These are phyloP conservation scores for Chaenogobius annularis DNA, from an alignment of 2,113 vertebrate genomes.

Conservation along the genomic window DNA sequence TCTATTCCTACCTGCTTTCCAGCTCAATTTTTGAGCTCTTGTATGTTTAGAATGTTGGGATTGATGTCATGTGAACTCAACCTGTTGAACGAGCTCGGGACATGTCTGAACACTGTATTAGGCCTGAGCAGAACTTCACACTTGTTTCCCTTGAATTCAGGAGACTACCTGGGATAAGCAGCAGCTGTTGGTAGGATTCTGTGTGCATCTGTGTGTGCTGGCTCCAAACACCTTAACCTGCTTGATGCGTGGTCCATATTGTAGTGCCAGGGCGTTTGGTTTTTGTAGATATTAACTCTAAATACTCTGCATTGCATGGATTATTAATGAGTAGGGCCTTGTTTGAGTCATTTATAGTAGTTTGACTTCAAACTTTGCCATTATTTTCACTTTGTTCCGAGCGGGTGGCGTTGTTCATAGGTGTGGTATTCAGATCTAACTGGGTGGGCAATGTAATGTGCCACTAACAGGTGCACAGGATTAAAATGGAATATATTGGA, in stretches of 20 bases:
- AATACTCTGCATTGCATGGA: background rate
- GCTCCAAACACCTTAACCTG: slow-evolving; percentile 48
- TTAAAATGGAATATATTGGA: background rate
- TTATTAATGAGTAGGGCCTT: background rate
- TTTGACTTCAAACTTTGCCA: background rate
- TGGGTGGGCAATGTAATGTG: background rate
- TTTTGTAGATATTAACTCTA: background rate
- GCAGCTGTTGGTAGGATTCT: slow-evolving; percentile 79
- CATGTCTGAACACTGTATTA: background rate
- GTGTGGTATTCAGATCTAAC: background rate
- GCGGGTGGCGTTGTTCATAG: background rate
- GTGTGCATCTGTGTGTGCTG: slow-evolving; percentile 44
- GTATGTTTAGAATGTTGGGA: background rate
- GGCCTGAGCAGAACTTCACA: slow-evolving; percentile 15
- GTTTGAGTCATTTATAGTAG: background rate
- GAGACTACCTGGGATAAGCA: slow-evolving; percentile 76
- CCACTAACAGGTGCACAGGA: background rate
- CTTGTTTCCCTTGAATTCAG: slow-evolving; percentile 73
- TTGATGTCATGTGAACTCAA: background rate
- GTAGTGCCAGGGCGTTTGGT: slow-evolving; percentile 25
- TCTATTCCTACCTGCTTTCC: background rate
- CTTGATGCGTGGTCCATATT: slow-evolving; percentile 24
- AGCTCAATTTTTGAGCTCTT: background rate
- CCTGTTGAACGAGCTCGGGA: background rate
- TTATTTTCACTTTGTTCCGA: background rate